phyloP scores from a whole-genome alignment of 2,113 vertebrate species.

The Phaetusa simplex region DNA sequence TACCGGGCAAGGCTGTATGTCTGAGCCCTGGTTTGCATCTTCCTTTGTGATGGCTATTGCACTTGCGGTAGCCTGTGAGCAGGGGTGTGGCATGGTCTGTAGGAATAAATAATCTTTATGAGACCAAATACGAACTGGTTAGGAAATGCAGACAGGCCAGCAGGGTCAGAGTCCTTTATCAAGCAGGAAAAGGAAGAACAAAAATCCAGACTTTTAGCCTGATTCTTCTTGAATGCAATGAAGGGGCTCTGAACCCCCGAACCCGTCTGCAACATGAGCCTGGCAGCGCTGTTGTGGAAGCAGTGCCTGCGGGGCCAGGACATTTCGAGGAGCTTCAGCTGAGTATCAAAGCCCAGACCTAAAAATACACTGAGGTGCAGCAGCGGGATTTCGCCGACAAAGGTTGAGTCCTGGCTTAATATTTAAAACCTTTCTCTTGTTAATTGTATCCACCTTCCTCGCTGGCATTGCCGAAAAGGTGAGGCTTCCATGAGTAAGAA shows the following conservation, averaged over 20 bases:
- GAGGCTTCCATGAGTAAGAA: neutral
- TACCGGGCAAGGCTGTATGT: rapidly evolving
- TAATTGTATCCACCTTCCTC: rapidly evolving
- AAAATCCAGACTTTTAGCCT: neutral
- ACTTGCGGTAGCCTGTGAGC: rapidly evolving
- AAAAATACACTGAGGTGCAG: rapidly evolving
- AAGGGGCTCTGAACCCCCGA: neutral
- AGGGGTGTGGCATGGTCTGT: rapidly evolving
- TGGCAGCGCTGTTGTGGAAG: neutral
- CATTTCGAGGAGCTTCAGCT: neutral
- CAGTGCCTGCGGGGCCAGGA: rapidly evolving
- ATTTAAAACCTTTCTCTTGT: neutral
- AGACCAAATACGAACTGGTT: neutral
- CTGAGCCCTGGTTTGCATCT: neutral
- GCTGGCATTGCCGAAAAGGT: rapidly evolving
- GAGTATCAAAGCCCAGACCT: neutral
- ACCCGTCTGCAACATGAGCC: rapidly evolving
- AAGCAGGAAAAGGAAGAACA: neutral
- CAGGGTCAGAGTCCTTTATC: neutral
- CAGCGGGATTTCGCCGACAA: neutral
- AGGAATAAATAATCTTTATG: neutral
- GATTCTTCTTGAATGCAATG: neutral
- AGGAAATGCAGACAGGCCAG: neutral
- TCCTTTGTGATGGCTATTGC: rapidly evolving
- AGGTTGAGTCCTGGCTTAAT: neutral